Conservation (phyloP, 1,140 invertebrate species). For the Zeugodacus cucurbitae region DNA sequence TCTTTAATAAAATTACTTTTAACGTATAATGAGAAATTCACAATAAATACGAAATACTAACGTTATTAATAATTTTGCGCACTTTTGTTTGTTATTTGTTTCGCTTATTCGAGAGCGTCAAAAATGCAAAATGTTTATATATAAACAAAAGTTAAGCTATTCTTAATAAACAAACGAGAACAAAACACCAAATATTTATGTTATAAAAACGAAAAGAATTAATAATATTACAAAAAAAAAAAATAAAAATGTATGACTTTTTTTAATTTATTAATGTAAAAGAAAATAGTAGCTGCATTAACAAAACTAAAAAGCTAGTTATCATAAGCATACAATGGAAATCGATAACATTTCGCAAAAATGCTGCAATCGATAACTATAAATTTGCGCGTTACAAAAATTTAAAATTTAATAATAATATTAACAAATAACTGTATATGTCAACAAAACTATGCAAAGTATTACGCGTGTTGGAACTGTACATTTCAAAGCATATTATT, state of each 20-base stretch:
- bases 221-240: not conserved
- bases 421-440: not conserved
- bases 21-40: not conserved
- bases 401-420: not conserved
- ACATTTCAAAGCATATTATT: constrained; percentile 19
- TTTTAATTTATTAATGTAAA: not conserved
- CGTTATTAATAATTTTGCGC: no score
- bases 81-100: no score
- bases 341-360: not conserved
- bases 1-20: not conserved
- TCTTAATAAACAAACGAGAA: not conserved
- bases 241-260: constrained; percentile 10
- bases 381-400: not conserved
- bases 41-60: no score
- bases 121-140: no score
- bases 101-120: no score
- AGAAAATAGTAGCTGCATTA: not conserved
- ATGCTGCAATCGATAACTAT: not conserved
- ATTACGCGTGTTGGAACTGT: not conserved
- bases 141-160: not conserved
- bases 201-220: not conserved
- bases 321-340: not conserved
- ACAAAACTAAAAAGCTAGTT: not conserved
- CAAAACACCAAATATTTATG: constrained; percentile 21
- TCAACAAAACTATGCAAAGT: not conserved